Conservation (phyloP, 2,797 vertebrate species). For the Platalea minor region DNA sequence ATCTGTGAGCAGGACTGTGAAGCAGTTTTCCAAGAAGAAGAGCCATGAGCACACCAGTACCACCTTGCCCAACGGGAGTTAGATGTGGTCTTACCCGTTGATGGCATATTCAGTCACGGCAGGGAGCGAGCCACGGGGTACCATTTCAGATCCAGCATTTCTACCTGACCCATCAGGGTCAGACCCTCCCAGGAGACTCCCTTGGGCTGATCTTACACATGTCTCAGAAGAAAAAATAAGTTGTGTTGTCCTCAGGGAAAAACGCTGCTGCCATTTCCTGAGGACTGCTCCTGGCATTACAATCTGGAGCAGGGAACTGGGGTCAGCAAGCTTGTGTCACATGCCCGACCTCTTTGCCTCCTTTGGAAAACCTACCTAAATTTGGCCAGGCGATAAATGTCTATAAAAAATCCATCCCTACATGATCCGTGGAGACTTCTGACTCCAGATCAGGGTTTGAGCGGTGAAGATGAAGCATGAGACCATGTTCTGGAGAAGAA, state of each 20-base stretch:
- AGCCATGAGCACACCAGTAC: neutral
- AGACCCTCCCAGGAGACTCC: neutral
- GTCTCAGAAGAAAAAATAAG: neutral
- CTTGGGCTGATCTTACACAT: neutral
- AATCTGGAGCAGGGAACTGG: neutral
- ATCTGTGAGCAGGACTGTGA: neutral
- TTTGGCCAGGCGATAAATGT: neutral
- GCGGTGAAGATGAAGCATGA: neutral
- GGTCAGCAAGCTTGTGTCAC: neutral
- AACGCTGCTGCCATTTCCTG: neutral
- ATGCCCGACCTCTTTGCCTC: neutral
- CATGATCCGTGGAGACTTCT: neutral
- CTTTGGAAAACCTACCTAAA: constrained; percentile 5
- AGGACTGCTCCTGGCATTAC: neutral
- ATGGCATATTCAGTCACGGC: neutral
- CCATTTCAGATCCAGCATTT: neutral
- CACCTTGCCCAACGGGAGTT: neutral
- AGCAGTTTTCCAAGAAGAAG: neutral
- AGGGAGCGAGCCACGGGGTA: neutral
- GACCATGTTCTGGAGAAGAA: neutral
- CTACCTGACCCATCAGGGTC: neutral
- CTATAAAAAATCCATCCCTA: neutral
- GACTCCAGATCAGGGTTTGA: neutral
- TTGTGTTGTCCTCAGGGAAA: neutral
- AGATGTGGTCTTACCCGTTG: neutral